Conservation (phyloP, 2,888 invertebrate species). For the Smittia aterrima region DNA sequence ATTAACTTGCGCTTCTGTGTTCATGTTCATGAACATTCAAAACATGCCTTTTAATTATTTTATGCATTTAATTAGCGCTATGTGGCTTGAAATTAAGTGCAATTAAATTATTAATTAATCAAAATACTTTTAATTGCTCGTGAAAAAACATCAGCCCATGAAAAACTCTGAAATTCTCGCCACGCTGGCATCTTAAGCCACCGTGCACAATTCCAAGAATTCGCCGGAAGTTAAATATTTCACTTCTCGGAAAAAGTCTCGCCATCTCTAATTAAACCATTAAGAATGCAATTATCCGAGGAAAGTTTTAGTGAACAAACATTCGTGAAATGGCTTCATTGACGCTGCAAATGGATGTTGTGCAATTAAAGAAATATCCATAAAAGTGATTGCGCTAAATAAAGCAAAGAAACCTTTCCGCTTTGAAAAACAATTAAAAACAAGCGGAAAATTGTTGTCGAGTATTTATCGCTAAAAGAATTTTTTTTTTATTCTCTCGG, state of each 20-base stretch:
- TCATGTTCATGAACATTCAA: conserved; percentile 30
- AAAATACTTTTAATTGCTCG: not conserved
- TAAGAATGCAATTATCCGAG: not conserved
- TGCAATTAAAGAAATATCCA: conserved; percentile 4
- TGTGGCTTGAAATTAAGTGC: not conserved
- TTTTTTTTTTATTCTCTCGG: not conserved
- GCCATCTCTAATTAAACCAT: not conserved
- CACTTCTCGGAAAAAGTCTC: not conserved
- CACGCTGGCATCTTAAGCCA: not conserved
- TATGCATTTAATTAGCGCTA: conserved; percentile 37
- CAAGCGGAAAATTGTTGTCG: conserved; percentile 4
- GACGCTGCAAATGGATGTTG: not conserved
- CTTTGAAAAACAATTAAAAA: conserved; percentile 2
- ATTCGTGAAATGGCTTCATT: not conserved
- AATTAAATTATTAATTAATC: conserved; percentile 11
- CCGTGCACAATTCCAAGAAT: not conserved
- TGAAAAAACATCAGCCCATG: not conserved
- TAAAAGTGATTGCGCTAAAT: not conserved
- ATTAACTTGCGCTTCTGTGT: conserved; percentile 21
- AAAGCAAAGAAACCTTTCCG: not conserved
- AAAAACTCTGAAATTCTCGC: too few relatives aligned
- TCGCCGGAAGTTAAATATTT: not conserved
- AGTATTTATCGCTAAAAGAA: not conserved
- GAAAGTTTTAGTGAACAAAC: not conserved
- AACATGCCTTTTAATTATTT: conserved; percentile 35